Evolutionary conservation across 2,888 invertebrate genomes (phyloP).

Genomic region (Malacosoma neustria): DNA sequence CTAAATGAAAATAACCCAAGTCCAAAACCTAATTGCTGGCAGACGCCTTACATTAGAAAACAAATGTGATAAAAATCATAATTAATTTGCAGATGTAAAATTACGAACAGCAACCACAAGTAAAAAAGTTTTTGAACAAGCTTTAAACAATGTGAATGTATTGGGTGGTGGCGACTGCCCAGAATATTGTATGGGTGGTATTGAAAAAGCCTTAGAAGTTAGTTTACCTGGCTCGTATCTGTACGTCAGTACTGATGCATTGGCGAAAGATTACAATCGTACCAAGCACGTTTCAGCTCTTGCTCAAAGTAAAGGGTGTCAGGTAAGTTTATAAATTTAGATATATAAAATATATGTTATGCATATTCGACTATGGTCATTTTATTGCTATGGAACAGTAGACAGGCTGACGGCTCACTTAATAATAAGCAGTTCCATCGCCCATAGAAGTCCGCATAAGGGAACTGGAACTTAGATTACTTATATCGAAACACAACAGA

Average conservation of each 20-base stretch:
- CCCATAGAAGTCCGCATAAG: no score
- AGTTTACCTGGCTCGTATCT: constrained; percentile 37
- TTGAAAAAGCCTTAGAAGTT: constrained; percentile 28
- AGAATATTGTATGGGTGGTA: constrained; percentile 41
- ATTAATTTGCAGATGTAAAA: constrained; percentile 17
- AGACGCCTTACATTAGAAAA: no score
- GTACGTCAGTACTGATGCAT: constrained; percentile 53
- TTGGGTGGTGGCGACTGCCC: constrained; percentile 35
- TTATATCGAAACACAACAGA: no score
- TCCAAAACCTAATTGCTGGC: no score
- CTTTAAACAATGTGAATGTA: constrained; percentile 19
- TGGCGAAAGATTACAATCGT: constrained; percentile 28
- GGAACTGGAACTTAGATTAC: no score
- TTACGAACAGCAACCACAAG: constrained; percentile 25
- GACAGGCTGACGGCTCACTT: no score
- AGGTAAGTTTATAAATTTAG: constrained; percentile 21
- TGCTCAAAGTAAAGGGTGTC: constrained; percentile 29
- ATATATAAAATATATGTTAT: no score
- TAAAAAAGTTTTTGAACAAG: constrained; percentile 22
- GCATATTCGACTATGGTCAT: no score
- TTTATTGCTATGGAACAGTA: no score
- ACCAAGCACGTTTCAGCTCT: constrained; percentile 27
- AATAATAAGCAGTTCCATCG: no score
- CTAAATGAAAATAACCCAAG: no score
- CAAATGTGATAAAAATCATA: no score